phyloP scores from a whole-genome alignment of 30 jellyfish, hydroid and myxozoan species.

The Aurelia coerulea region DNA sequence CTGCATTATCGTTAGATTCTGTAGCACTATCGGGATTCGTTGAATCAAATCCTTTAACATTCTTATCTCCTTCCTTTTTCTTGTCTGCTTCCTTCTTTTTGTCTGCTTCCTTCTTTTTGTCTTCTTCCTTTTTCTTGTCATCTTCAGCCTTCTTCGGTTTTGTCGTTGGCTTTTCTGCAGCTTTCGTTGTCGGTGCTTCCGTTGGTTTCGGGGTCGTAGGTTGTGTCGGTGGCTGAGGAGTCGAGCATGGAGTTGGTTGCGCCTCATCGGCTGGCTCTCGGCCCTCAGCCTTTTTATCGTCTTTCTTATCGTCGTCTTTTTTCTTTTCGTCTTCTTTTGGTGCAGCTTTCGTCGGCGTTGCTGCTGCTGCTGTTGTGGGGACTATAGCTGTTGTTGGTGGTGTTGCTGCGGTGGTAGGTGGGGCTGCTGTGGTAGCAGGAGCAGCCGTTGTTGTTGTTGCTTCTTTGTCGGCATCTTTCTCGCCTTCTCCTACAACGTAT shows the following conservation, averaged over 20 bases:
- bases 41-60: slow-evolving; percentile 26
- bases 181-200: slow-evolving; percentile 7
- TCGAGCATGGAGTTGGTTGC: slow-evolving; percentile 2
- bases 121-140: neutral
- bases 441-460: neutral
- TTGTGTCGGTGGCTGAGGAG: neutral
- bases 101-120: neutral
- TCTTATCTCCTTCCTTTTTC: neutral
- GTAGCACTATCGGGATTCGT: neutral
- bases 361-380: neutral
- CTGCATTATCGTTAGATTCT: neutral
- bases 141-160: neutral
- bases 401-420: slow-evolving; percentile 10
- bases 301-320: slow-evolving; percentile 24
- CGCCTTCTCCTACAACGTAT: neutral
- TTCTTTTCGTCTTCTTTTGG: slow-evolving; percentile 9
- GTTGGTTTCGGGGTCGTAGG: neutral
- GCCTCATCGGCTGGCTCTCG: slow-evolving; percentile 22
- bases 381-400: neutral
- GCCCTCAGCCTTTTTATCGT: slow-evolving; percentile 1
- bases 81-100: too few species aligned
- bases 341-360: neutral
- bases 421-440: neutral
- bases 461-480: neutral
- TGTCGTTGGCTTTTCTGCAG: slow-evolving; percentile 3